phyloP scores from a whole-genome alignment of 1,140 invertebrate genomes.

The Cherax destructor region DNA sequence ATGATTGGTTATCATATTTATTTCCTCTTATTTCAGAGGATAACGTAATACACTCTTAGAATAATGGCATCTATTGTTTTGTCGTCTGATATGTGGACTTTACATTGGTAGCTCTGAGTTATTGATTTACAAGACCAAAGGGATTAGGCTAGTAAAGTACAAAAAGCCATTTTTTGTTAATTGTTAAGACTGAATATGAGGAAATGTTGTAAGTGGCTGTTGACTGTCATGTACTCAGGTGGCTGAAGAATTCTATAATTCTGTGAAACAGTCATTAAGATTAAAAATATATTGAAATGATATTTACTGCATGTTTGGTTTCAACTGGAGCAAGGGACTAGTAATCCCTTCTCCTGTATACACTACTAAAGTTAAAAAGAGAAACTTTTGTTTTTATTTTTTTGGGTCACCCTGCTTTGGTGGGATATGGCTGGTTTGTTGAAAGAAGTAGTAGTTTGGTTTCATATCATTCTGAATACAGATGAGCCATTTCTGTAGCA shows the following conservation, averaged over 20 bases:
- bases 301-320: too few species aligned
- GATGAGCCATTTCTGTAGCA: too few species aligned
- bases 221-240: neutral
- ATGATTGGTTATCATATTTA: neutral
- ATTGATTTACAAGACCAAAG: constrained; percentile 24
- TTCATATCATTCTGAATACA: too few species aligned
- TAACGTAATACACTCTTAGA: neutral
- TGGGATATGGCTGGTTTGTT: too few species aligned
- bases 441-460: too few species aligned
- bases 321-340: too few species aligned
- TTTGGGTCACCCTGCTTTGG: too few species aligned
- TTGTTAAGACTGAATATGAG: constrained; percentile 1
- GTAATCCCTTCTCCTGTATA: too few species aligned
- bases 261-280: neutral
- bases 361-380: too few species aligned
- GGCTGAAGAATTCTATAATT: constrained; percentile 13
- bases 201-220: neutral
- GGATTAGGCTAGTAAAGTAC: constrained; percentile 33
- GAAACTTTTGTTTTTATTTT: too few species aligned
- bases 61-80: neutral
- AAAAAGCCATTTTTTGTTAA: constrained; percentile 23
- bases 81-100: constrained; percentile 18
- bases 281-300: too few species aligned
- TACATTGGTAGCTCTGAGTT: neutral
- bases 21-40: neutral